Percentiles rank a stretch among this genome's conserved stretches.
Evolutionary conservation across 2,888 invertebrate species (phyloP).

Genomic region (Patella ulyssiponensis): DNA sequence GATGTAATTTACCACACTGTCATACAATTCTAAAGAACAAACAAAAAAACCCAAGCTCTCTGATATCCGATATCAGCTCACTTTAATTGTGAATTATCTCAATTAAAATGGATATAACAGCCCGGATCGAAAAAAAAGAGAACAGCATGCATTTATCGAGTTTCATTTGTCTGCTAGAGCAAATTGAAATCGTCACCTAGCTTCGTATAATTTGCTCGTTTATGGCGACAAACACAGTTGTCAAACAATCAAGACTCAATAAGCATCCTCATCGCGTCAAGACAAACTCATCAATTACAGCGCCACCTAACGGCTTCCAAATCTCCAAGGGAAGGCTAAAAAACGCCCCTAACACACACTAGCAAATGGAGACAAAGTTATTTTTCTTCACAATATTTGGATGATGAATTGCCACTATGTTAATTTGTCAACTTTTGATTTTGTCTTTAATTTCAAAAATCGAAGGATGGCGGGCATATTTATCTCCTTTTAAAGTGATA

Average conservation of each 20-base stretch:
- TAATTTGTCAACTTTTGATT: too few species aligned
- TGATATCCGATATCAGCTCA: background rate
- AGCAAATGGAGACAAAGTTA: too few species aligned
- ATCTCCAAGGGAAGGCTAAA: background rate
- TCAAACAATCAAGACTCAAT: slow-evolving; percentile 11
- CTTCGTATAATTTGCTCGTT: background rate
- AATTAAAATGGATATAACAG: background rate
- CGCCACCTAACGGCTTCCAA: background rate
- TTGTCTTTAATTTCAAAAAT: too few species aligned
- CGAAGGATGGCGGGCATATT: too few species aligned
- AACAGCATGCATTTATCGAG: background rate
- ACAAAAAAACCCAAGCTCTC: too few species aligned
- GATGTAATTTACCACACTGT: too few species aligned
- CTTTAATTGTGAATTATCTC: background rate
- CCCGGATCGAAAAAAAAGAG: slow-evolving; percentile 4
- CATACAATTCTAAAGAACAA: too few species aligned
- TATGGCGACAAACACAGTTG: slow-evolving; percentile 3
- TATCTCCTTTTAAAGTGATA: too few species aligned
- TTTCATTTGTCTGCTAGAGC: background rate
- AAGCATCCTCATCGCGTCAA: background rate
- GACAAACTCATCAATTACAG: background rate
- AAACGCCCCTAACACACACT: slow-evolving; percentile 6
- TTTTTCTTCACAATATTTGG: too few species aligned
- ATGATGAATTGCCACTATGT: too few species aligned
- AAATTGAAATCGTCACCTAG: slow-evolving; percentile 1